Evolutionary conservation across 30 jellyfish, hydroid and myxozoan species (phyloP).

Genomic region (Rhopilema esculentum): DNA sequence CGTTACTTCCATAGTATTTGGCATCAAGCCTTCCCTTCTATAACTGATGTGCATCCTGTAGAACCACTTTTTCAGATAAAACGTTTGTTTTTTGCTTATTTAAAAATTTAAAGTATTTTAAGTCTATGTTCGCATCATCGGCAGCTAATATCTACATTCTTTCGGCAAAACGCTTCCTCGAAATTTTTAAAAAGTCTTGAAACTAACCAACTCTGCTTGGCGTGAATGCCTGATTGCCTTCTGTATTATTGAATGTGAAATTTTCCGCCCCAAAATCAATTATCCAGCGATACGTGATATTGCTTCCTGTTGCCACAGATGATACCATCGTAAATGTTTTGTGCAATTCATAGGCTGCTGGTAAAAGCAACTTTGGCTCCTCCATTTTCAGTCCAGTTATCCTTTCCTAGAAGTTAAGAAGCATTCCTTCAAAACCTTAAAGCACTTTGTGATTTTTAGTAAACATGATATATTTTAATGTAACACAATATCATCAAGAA

Average conservation of each 20-base stretch:
- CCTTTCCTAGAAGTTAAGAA: constrained; percentile 35
- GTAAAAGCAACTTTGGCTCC: not conserved
- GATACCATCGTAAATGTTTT: constrained; percentile 8
- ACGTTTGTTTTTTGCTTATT: no score
- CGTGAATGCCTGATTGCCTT: constrained; percentile 9
- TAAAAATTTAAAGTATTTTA: no score
- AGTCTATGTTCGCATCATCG: no score
- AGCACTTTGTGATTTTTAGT: no score
- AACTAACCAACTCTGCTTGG: constrained; percentile 58
- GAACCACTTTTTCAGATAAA: no score
- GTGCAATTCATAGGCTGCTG: constrained; percentile 27
- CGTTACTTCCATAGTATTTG: no score
- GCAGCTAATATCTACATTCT: no score
- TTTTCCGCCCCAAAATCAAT: constrained; percentile 1
- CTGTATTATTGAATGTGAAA: constrained; percentile 27
- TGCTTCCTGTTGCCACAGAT: constrained; percentile 48
- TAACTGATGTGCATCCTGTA: no score
- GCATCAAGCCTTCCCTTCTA: no score
- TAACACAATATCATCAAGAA: no score
- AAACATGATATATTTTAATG: no score
- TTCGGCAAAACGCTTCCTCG: not conserved
- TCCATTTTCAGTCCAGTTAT: constrained; percentile 20
- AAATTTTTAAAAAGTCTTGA: not conserved
- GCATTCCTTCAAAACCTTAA: not conserved
- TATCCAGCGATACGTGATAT: constrained; percentile 46